Evolutionary conservation across 1,140 invertebrate genomes (phyloP), one percentile per base, ranked within the genome.

Genomic region (Hyles vespertilio): DNA sequence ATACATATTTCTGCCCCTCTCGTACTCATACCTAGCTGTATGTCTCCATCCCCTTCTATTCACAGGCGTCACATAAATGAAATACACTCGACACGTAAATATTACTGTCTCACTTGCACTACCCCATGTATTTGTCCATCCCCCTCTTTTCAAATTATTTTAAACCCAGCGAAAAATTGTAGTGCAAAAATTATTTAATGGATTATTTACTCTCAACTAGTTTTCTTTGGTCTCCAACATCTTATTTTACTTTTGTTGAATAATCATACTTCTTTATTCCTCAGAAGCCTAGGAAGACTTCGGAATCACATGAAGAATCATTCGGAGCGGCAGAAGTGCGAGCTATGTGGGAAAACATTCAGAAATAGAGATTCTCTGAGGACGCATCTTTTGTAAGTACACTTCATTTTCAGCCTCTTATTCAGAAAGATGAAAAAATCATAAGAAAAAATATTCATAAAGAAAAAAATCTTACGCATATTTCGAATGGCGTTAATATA

Each of bases 351-450:
- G 5, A 80, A 85, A 54, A 78, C 69, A 0, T 83, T 87, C 63
- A 50, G 69, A 3, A 77, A 84, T 43, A 58, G 61, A 10, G 67
- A 71, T 0, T 79, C 84, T 5, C 62, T 87, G 4, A 51, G 70
- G 32, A 80, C 79, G 2, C 84, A 87, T 56, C 55, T 87, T 0
- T 84, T 83, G 80, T 83, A 10, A 81, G 81, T 55, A 32, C 32
- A 32, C 32, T n/a, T 32, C 1, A 51, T 33, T 22, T 47, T 22
- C 22, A 11, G 22, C 4, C 47, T 48, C 22, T 6, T n/a, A 5
- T 5, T 3, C 44, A 46, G 3, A 45, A 45, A 47, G 10, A 9
- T 2, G 22, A 22, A 11, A n/a, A 6, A 48, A n/a, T n/a, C n/a
- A n/a, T n/a, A n/a, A n/a, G n/a, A n/a, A 6, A 5, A 6, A 12